Conservation (phyloP, 2,888 invertebrate species). For the Helicoverpa assulta region DNA sequence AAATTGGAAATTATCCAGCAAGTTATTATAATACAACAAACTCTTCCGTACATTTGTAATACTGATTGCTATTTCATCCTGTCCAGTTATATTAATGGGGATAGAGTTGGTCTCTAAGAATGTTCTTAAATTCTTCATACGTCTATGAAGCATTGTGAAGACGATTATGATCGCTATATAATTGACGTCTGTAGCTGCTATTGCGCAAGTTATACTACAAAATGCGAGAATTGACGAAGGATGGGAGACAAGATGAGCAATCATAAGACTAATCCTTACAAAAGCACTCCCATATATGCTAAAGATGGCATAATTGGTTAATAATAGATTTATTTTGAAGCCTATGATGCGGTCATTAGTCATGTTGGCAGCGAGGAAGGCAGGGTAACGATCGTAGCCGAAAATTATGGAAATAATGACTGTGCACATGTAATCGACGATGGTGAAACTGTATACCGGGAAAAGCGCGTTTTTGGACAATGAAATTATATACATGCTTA, state of each 20-base stretch:
- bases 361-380: not conserved
- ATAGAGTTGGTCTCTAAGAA: conserved; percentile 10
- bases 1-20: conserved; percentile 5
- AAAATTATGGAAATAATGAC: not conserved
- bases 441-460: accelerated
- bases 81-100: conserved; percentile 12
- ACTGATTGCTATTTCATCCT: not conserved
- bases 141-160: conserved; percentile 7
- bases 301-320: not conserved
- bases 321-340: conserved; percentile 8
- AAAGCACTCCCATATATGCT: not conserved
- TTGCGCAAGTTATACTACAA: accelerated
- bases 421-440: not conserved
- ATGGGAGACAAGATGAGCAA: accelerated
- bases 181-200: not conserved
- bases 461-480: accelerated
- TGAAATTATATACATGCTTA: not conserved
- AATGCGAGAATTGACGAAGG: accelerated
- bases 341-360: conserved; percentile 25
- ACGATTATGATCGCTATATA: not conserved
- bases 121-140: conserved; percentile 3
- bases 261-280: not conserved
- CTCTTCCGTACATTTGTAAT: not conserved
- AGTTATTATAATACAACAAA: not conserved
- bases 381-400: not conserved